A percentile compares a stretch with the other conserved stretches of the same genome.
Conservation (phyloP, 2,113 vertebrate species). For the Burhinus bistriatus region DNA sequence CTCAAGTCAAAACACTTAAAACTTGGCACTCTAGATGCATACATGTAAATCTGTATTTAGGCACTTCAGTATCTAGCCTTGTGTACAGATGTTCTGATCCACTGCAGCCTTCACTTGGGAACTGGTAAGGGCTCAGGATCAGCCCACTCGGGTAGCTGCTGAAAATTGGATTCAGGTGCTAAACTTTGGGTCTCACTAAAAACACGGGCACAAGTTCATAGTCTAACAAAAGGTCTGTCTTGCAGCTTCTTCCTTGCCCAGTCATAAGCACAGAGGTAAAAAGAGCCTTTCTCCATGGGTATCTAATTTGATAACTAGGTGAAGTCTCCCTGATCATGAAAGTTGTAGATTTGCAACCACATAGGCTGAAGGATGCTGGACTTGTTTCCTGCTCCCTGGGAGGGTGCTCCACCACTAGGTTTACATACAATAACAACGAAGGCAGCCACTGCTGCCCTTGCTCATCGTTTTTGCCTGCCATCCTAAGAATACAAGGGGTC, state of each 20-base stretch:
- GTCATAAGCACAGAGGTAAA: not conserved
- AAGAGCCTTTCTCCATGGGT: not conserved
- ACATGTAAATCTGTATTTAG: constrained; percentile 19
- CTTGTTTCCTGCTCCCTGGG: not conserved
- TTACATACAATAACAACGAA: not conserved
- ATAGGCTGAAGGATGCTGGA: not conserved
- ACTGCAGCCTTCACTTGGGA: not conserved
- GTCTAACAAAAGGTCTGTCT: not conserved
- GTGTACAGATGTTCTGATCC: constrained; percentile 22
- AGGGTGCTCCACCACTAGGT: not conserved
- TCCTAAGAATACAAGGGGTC: not conserved
- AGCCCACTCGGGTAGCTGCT: not conserved
- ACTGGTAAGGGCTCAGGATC: not conserved
- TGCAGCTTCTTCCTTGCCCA: not conserved
- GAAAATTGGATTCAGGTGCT: constrained; percentile 15
- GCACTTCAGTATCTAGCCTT: not conserved
- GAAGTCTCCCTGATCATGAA: not conserved
- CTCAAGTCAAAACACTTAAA: constrained; percentile 54
- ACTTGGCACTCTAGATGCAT: constrained; percentile 24
- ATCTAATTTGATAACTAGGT: not conserved
- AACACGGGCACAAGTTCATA: not conserved
- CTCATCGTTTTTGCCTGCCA: not conserved
- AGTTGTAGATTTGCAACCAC: not conserved
- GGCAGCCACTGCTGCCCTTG: not conserved
- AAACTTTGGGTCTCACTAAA: not conserved